These are phyloP conservation scores for Polymixis lichenea DNA, from an alignment of 2,888 invertebrate species.

Conservation along the genomic window DNA sequence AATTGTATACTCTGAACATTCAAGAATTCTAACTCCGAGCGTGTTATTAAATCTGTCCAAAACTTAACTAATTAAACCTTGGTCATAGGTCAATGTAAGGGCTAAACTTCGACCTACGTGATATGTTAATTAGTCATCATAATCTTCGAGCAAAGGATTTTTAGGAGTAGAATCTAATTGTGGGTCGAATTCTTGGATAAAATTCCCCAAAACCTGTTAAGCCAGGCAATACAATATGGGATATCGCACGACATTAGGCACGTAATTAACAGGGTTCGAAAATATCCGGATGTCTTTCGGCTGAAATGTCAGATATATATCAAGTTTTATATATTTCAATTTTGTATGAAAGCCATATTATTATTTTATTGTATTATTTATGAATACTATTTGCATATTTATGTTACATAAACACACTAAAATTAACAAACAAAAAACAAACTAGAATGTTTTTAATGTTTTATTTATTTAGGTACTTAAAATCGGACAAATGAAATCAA, in stretches of 20 bases:
- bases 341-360: too few species aligned
- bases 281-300: too few species aligned
- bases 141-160: conserved; percentile 3
- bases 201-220: background rate
- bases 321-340: too few species aligned
- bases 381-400: too few species aligned
- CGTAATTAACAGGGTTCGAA: too few species aligned
- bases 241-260: background rate
- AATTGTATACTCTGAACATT: conserved; percentile 13
- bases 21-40: background rate
- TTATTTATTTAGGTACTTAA: too few species aligned
- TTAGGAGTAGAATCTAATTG: background rate
- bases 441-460: too few species aligned
- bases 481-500: too few species aligned
- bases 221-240: background rate
- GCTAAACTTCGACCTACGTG: conserved; percentile 23
- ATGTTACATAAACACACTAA: too few species aligned
- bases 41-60: conserved; percentile 23
- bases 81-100: conserved; percentile 50
- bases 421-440: too few species aligned
- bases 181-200: background rate
- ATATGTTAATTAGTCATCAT: conserved; percentile 17
- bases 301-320: too few species aligned
- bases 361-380: too few species aligned
- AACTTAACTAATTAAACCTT: conserved; percentile 14